Evolutionary conservation across 1,140 invertebrate species (phyloP).

Genomic region (Manduca sexta): DNA sequence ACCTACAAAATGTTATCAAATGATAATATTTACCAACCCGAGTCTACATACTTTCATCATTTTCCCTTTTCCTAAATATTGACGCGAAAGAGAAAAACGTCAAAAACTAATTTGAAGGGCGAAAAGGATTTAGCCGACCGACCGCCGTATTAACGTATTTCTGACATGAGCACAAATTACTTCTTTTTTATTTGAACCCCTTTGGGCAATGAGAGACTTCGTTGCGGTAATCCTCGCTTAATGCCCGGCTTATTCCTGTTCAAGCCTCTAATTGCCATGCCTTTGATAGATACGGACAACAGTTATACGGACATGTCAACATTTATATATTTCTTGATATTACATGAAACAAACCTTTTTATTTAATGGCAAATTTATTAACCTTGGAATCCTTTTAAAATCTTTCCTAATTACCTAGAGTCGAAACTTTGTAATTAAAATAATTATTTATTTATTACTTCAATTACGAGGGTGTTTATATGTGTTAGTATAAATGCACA

Average conservation of each 20-base stretch:
- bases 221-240: conserved; percentile 36
- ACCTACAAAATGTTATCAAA: too few species aligned
- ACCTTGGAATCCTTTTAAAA: too few species aligned
- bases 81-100: conserved; percentile 1
- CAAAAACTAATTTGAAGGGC: conserved; percentile 30
- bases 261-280: conserved; percentile 10
- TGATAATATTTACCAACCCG: too few species aligned
- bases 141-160: conserved; percentile 41
- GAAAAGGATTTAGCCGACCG: conserved; percentile 40
- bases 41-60: too few species aligned
- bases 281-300: conserved; percentile 4
- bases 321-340: too few species aligned
- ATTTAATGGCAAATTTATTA: too few species aligned
- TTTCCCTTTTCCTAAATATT: background rate
- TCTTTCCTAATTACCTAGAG: too few species aligned
- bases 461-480: too few species aligned
- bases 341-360: too few species aligned
- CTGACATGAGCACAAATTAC: conserved; percentile 45
- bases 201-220: conserved; percentile 41
- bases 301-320: background rate
- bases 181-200: conserved; percentile 32
- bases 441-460: too few species aligned
- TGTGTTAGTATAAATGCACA: too few species aligned
- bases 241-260: conserved; percentile 22
- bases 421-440: too few species aligned